Percentiles rank a stretch among this genome's conserved stretches.
phyloP scores from a whole-genome alignment of 2,797 vertebrate species.

The Melanotaenia parkinsoni region DNA sequence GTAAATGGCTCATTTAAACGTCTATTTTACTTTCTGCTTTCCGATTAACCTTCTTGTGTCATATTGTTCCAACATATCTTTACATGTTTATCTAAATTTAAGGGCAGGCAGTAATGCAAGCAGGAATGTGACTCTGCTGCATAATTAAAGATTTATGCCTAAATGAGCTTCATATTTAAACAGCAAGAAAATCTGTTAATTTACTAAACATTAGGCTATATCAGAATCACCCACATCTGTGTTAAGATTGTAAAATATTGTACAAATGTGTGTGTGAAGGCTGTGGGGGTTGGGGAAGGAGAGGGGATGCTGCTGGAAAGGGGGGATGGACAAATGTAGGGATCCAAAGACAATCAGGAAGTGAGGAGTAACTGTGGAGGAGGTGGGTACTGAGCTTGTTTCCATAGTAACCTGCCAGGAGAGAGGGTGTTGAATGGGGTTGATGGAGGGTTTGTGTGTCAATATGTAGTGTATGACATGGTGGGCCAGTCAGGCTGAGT shows the following conservation, averaged over 20 bases:
- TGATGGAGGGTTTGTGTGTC: constrained; percentile 20
- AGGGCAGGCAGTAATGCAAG: not conserved
- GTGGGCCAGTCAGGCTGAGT: constrained; percentile 31
- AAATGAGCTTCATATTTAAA: not conserved
- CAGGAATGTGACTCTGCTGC: constrained; percentile 4
- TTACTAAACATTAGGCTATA: constrained; percentile 24
- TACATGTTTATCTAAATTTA: constrained; percentile 16
- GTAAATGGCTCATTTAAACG: not conserved
- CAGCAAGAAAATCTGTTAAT: not conserved
- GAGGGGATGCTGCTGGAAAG: constrained; percentile 27
- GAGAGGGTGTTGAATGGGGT: constrained; percentile 24
- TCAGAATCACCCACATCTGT: constrained; percentile 28
- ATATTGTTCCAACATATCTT: constrained; percentile 18
- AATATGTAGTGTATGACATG: constrained; percentile 45
- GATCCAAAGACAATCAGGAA: constrained; percentile 71
- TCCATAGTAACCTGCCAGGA: constrained; percentile 77
- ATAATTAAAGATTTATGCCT: constrained; percentile 5
- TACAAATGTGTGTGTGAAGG: constrained; percentile 32
- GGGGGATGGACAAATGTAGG: constrained; percentile 35
- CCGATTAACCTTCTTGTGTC: constrained; percentile 6
- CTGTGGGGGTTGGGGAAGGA: constrained; percentile 23
- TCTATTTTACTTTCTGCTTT: constrained; percentile 1
- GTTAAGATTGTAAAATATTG: constrained; percentile 48
- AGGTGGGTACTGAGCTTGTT: constrained; percentile 71
- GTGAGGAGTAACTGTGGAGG: constrained; percentile 56